Evolutionary conservation across 64 coral and sea anemone genomes (phyloP), one percentile per base, ranked within the genome.

Genomic region (Dendrophyllia cribrosa): DNA sequence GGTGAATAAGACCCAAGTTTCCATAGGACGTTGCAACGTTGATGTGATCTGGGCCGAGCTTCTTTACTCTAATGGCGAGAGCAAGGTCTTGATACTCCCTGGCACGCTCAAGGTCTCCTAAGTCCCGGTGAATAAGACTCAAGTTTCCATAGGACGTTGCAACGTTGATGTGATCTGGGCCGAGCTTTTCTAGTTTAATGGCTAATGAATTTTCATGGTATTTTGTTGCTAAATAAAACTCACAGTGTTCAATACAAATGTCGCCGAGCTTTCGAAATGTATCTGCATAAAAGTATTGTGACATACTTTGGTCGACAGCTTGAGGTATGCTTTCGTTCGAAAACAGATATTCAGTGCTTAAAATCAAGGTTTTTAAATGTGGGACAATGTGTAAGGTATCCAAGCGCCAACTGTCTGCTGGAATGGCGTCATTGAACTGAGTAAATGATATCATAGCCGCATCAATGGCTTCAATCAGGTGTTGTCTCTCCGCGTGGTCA

Each of bases 171-270:
- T 74, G 85, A 43, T 86, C 0, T 9, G 15, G 15, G 6, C 83
- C 85, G 11, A 87, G 51, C 85, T 87, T 23, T 74, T 87, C 51
- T 68, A 43, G 11, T 13, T 9, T 11, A 9, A 82, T 80, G 26
- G 45, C 14, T 25, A 76, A 11, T 61, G 80, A 70, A 17, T 20
- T 22, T 66, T 92, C 65, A 34, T 25, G 58, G 21, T 75, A 24
- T 43, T 75, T 3, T 49, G 49, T 66, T 20, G 78, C 70, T 16
- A 6, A 7, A 2, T 79, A 10, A 22, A 43, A 55, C 0, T 79
- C 55, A 60, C 22, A 24, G 9, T 69, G 1, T 21, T 25, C n/a
- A 69, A 4, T 9, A 69, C 66, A 69, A 69, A 69, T 7, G 2
- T 1, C 19, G 21, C 66, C 22, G 25, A 26, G 22, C 22, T 9